Evolutionary conservation across 1,140 invertebrate species (phyloP).

Genomic region (Halesus radiatus): DNA sequence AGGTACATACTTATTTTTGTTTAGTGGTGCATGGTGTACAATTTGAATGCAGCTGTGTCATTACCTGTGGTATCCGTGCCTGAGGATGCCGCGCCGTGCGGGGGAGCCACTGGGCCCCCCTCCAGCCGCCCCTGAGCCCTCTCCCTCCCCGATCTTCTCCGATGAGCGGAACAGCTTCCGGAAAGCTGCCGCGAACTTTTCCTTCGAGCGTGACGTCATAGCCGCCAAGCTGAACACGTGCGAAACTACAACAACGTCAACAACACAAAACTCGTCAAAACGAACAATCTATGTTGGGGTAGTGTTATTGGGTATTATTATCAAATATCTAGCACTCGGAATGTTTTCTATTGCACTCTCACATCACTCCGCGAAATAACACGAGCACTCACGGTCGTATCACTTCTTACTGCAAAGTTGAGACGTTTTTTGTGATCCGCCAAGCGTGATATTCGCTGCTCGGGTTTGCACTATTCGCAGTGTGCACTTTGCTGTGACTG

Average conservation of each 20-base stretch:
- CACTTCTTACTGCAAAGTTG: not conserved
- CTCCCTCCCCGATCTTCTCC: constrained; percentile 75
- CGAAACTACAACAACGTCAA: not conserved
- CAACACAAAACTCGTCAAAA: not conserved
- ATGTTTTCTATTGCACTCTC: not conserved
- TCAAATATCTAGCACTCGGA: not conserved
- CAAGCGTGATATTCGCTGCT: constrained; percentile 22
- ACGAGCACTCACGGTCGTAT: not conserved
- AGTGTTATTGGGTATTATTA: not conserved
- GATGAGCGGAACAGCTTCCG: constrained; percentile 81
- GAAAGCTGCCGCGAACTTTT: constrained; percentile 81
- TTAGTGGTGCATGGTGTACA: no score
- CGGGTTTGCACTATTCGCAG: not conserved
- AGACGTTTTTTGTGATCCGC: not conserved
- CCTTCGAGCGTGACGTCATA: constrained; percentile 82
- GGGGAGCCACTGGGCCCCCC: constrained; percentile 72
- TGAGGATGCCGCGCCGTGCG: constrained; percentile 71
- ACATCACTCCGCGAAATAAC: not conserved
- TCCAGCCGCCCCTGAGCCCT: constrained; percentile 68
- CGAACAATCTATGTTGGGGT: not conserved
- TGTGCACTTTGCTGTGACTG: not conserved
- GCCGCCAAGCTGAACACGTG: constrained; percentile 8
- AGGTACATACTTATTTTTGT: no score
- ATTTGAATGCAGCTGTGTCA: constrained; percentile 41
- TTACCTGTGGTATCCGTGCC: constrained; percentile 71